These are phyloP conservation scores for Colinus virginianus DNA, from an alignment of 2,113 vertebrate species.

Conservation along the genomic window DNA sequence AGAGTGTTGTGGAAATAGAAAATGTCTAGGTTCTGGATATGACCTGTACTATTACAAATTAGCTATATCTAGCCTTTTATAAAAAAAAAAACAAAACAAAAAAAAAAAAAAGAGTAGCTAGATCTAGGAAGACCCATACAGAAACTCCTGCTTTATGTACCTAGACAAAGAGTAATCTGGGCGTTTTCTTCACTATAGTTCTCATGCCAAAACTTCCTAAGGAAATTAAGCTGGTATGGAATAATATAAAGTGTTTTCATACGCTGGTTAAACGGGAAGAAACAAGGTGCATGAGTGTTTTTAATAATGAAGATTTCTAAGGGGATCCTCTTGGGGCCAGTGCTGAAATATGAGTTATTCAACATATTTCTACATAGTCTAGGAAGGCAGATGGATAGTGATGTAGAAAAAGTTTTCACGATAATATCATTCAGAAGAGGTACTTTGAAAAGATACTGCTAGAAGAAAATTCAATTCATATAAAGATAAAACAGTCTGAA, in stretches of 20 bases:
- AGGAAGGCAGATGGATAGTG: neutral
- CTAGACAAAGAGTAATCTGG: neutral
- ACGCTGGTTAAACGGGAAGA: neutral
- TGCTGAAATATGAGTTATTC: slow-evolving; percentile 6
- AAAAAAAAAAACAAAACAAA: neutral
- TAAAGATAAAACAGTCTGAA: neutral
- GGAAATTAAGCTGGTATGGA: neutral
- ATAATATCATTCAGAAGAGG: neutral
- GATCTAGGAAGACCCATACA: neutral
- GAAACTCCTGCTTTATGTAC: neutral
- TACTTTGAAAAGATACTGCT: neutral
- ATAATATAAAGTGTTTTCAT: slow-evolving; percentile 7
- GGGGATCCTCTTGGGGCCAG: neutral
- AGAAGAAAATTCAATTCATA: neutral
- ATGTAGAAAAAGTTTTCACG: neutral
- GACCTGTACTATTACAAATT: neutral
- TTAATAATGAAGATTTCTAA: neutral
- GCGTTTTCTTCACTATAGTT: neutral
- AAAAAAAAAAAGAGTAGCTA: neutral
- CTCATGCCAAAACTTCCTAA: neutral
- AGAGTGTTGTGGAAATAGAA: neutral
- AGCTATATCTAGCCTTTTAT: neutral
- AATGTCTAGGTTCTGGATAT: neutral
- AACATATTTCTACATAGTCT: neutral
- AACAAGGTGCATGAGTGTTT: neutral